phyloP scores from a whole-genome alignment of 2,888 invertebrate genomes.

The Xestoiulus laeticollis region DNA sequence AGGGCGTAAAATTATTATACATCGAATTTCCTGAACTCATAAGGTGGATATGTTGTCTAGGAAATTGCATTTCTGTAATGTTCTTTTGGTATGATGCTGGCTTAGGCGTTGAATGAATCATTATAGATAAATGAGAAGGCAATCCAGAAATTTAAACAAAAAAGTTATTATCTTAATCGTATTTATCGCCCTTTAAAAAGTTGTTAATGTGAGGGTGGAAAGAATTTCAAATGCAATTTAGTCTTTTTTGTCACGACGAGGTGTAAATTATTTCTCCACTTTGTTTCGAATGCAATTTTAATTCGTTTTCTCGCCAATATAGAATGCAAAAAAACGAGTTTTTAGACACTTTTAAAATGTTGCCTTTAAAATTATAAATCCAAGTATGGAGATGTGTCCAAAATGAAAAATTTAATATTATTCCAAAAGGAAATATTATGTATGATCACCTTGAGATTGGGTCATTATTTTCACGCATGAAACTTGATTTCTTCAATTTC shows the following conservation, averaged over 20 bases:
- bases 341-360: neutral
- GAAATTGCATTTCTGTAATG: neutral
- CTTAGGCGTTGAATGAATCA: neutral
- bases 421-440: neutral
- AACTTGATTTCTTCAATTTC: neutral
- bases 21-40: neutral
- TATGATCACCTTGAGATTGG: conserved; percentile 7
- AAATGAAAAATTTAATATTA: neutral
- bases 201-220: neutral
- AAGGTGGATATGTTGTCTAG: neutral
- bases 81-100: neutral
- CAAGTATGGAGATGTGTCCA: neutral
- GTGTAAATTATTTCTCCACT: neutral
- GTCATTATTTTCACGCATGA: neutral
- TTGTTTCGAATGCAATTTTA: neutral
- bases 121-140: neutral
- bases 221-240: neutral
- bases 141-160: neutral
- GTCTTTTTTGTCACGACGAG: neutral
- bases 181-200: neutral
- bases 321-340: neutral
- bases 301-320: neutral
- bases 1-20: neutral
- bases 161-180: conserved; percentile 38
- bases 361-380: too few species aligned